These are phyloP conservation scores for Arctopsyche grandis DNA, from an alignment of 1,140 invertebrate species.

Conservation along the genomic window DNA sequence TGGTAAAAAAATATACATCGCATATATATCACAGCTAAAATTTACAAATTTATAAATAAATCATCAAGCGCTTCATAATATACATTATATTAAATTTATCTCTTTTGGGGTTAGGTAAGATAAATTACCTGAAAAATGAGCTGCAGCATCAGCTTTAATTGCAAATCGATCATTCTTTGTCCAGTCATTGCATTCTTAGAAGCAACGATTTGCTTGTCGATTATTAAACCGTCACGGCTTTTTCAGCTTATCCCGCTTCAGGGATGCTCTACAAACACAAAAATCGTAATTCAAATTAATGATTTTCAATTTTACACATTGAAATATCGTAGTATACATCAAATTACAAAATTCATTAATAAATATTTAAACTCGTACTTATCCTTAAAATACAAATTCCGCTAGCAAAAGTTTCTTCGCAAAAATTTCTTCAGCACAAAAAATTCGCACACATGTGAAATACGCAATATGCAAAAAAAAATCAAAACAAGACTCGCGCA, in stretches of 20 bases:
- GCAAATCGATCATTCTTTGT: background rate
- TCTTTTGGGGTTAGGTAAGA: too few species aligned
- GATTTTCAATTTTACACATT: background rate
- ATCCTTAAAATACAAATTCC: conserved; percentile 18
- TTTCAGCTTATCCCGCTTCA: conserved; percentile 40
- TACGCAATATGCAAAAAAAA: background rate
- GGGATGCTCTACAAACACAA: conserved; percentile 45
- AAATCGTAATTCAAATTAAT: conserved; percentile 33
- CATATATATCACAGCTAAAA: too few species aligned
- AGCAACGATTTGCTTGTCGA: background rate
- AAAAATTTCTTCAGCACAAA: background rate
- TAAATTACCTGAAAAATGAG: conserved; percentile 11
- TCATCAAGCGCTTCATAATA: background rate
- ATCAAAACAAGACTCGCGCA: background rate
- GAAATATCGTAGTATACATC: conserved; percentile 6
- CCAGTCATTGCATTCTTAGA: background rate
- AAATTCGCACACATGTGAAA: background rate
- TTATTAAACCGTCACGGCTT: too few species aligned
- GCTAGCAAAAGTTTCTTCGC: background rate
- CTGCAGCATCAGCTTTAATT: background rate
- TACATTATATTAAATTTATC: background rate
- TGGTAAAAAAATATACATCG: too few species aligned
- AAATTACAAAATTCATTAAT: background rate
- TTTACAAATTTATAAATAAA: too few species aligned
- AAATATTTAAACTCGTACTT: conserved; percentile 6